Conservation (phyloP, 53 echinoderm and acorn worm species). For the Arbacia lixula region DNA sequence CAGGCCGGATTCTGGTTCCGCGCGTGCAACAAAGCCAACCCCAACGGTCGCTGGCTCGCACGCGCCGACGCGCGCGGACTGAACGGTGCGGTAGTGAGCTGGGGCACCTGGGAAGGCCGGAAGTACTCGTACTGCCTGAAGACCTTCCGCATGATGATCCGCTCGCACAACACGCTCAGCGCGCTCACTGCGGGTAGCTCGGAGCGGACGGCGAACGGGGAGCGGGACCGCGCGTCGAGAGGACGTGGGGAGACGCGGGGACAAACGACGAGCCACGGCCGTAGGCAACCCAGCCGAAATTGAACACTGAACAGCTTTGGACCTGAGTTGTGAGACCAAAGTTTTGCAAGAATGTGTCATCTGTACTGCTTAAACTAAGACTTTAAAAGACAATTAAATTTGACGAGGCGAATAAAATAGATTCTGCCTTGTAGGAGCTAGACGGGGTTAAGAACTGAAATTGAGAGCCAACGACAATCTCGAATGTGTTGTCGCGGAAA, state of each 20-base stretch:
- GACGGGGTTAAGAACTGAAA: too few relatives aligned
- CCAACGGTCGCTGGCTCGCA: conserved; percentile 81
- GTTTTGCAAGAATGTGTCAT: too few relatives aligned
- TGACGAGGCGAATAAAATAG: too few relatives aligned
- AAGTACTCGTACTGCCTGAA: conserved; percentile 81
- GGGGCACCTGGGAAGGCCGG: conserved; percentile 87
- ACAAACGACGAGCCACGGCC: too few relatives aligned
- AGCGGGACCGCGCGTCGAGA: not conserved
- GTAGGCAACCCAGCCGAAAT: conserved; percentile 24
- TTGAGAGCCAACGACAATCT: too few relatives aligned
- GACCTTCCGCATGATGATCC: conserved; percentile 89
- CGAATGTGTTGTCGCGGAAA: too few relatives aligned
- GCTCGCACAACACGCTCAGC: conserved; percentile 58
- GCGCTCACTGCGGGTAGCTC: conserved; percentile 23
- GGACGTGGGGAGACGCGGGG: not conserved
- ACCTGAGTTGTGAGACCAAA: too few relatives aligned
- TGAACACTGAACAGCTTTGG: too few relatives aligned
- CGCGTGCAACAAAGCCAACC: conserved; percentile 88
- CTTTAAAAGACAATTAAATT: too few relatives aligned
- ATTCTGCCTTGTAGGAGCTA: too few relatives aligned
- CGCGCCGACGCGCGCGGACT: conserved; percentile 63
- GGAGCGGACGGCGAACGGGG: not conserved
- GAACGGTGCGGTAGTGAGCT: conserved; percentile 88
- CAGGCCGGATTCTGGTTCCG: conserved; percentile 95
- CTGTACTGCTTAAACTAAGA: too few relatives aligned